Percentiles rank a stretch among this genome's conserved stretches.
Conservation (phyloP, 2,113 vertebrate species). For the Cyprinodon tularosa region DNA sequence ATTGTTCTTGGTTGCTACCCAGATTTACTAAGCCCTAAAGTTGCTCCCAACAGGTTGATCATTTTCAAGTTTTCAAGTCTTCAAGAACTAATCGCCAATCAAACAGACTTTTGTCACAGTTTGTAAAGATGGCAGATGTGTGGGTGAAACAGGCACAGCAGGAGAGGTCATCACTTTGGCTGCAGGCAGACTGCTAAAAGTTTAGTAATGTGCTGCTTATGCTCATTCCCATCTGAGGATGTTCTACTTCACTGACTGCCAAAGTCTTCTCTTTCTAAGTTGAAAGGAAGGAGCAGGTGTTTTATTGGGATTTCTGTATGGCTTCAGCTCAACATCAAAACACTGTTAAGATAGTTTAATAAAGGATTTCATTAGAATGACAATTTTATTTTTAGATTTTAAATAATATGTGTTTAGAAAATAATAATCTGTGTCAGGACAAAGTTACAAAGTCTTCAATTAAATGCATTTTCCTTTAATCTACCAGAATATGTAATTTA, state of each 20-base stretch:
- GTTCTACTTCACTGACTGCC: constrained; percentile 44
- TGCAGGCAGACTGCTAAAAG: constrained; percentile 68
- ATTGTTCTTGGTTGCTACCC: neutral
- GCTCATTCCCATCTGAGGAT: constrained; percentile 57
- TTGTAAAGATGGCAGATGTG: constrained; percentile 67
- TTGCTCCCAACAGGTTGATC: constrained; percentile 24
- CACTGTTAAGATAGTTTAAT: neutral
- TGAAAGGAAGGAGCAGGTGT: constrained; percentile 25
- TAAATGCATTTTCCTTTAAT: neutral
- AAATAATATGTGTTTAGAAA: neutral
- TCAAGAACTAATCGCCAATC: constrained; percentile 45
- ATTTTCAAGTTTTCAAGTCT: constrained; percentile 44
- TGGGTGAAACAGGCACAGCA: constrained; percentile 59
- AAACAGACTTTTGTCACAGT: constrained; percentile 61
- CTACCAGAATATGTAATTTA: neutral
- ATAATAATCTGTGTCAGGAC: neutral
- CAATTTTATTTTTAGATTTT: neutral
- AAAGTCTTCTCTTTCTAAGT: constrained; percentile 26
- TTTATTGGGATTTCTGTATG: constrained; percentile 7
- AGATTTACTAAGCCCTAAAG: constrained; percentile 9
- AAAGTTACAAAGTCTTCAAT: neutral
- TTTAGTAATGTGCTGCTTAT: constrained; percentile 70
- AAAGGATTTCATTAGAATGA: neutral
- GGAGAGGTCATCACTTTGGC: constrained; percentile 66
- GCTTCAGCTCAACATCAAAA: constrained; percentile 11